These are phyloP conservation scores for Excalfactoria chinensis DNA, from an alignment of 2,113 vertebrate genomes.

Conservation along the genomic window DNA sequence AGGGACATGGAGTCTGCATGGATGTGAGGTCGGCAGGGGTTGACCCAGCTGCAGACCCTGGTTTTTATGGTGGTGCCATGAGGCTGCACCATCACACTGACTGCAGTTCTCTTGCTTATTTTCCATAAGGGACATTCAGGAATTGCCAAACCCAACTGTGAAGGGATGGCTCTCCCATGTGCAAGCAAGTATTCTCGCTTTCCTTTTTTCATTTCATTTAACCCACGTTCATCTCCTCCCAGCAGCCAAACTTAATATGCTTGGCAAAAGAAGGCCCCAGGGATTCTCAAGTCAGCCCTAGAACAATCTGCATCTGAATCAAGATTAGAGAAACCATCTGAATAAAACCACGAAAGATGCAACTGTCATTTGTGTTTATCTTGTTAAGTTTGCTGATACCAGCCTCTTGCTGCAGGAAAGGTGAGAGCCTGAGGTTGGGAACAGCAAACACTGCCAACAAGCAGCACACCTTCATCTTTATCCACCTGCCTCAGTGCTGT, in stretches of 20 bases:
- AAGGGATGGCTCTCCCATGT: not conserved
- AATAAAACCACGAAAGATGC: not conserved
- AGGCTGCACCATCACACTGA: not conserved
- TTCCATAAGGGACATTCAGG: not conserved
- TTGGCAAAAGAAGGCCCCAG: not conserved
- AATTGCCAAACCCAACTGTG: not conserved
- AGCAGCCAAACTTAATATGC: not conserved
- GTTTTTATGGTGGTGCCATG: not conserved
- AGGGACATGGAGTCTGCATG: not conserved
- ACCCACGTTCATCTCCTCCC: not conserved
- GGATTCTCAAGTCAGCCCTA: not conserved
- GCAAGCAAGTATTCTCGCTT: not conserved
- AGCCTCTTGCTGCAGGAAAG: not conserved
- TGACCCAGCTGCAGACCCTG: not conserved
- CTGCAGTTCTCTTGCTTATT: not conserved
- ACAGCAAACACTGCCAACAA: not conserved
- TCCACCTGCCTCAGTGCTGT: not conserved
- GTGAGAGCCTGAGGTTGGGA: rapidly evolving
- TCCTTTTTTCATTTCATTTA: not conserved
- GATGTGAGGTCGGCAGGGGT: not conserved
- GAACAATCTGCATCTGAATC: not conserved
- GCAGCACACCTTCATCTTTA: not conserved
- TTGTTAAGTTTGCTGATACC: not conserved
- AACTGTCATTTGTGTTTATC: not conserved
- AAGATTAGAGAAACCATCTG: not conserved